Conservation (phyloP, 1,140 invertebrate genomes). For the Achatina immaculata region DNA sequence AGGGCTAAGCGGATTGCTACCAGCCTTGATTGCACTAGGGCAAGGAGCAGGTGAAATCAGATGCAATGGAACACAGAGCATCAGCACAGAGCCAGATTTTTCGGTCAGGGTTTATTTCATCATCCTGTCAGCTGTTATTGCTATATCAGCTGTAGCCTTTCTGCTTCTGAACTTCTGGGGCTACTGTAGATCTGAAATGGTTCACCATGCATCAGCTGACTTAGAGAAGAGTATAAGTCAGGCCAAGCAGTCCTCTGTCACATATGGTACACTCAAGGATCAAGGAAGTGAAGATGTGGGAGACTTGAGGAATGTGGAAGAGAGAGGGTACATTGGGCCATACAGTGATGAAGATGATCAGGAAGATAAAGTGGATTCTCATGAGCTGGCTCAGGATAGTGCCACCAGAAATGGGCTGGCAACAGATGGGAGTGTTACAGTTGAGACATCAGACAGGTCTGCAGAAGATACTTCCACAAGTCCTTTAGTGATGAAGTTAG, state of each 20-base stretch:
- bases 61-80: slow-evolving; percentile 51
- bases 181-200: slow-evolving; percentile 55
- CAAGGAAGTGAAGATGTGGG: not conserved
- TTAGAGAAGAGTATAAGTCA: not conserved
- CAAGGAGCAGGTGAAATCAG: slow-evolving; percentile 81
- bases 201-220: not conserved
- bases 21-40: slow-evolving; percentile 83
- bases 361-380: not conserved
- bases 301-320: not conserved
- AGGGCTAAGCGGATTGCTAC: slow-evolving; percentile 90
- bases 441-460: not conserved
- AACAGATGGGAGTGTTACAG: not conserved
- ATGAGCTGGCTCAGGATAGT: not conserved
- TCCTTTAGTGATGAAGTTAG: not conserved
- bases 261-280: not conserved
- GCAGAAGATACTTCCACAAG: not conserved
- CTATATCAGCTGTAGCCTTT: slow-evolving; percentile 37
- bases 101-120: slow-evolving; percentile 47
- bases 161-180: slow-evolving; percentile 39
- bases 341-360: not conserved
- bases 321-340: not conserved
- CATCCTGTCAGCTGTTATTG: slow-evolving; percentile 41
- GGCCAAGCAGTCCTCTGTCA: not conserved
- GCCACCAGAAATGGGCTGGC: not conserved
- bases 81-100: slow-evolving; percentile 38